These are phyloP conservation scores for Lates japonicus DNA, from an alignment of 2,797 vertebrate species.

Conservation along the genomic window DNA sequence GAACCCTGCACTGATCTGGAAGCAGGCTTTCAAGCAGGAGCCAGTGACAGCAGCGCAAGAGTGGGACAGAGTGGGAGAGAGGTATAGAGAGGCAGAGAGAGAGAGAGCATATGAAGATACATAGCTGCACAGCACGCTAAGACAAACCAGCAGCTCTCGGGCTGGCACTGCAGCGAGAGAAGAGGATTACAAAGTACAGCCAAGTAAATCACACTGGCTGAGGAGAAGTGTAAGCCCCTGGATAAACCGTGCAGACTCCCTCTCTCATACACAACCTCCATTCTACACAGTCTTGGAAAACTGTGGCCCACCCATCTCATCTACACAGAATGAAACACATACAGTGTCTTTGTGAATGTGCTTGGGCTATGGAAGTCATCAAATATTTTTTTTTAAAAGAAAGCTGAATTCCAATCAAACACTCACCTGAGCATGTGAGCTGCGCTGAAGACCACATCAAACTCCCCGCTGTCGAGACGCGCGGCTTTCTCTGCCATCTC, in stretches of 20 bases:
- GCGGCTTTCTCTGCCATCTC: slow-evolving; percentile 98
- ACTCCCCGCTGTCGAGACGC: slow-evolving; percentile 93
- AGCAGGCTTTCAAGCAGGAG: slow-evolving; percentile 32
- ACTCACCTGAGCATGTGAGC: slow-evolving; percentile 98
- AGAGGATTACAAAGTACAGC: slow-evolving; percentile 73
- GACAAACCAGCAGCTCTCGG: slow-evolving; percentile 66
- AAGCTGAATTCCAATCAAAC: slow-evolving; percentile 12
- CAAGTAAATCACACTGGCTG: slow-evolving; percentile 78
- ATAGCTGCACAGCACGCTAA: slow-evolving; percentile 42
- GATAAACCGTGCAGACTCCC: slow-evolving; percentile 80
- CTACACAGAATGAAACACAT: slow-evolving; percentile 32
- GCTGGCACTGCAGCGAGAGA: slow-evolving; percentile 66
- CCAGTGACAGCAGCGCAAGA: slow-evolving; percentile 31
- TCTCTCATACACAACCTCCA: slow-evolving; percentile 46
- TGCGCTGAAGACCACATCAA: slow-evolving; percentile 98
- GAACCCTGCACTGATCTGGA: slow-evolving; percentile 61
- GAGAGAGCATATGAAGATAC: slow-evolving; percentile 51
- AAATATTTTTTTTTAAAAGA: neutral
- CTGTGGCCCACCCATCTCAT: slow-evolving; percentile 55
- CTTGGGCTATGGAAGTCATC: slow-evolving; percentile 13
- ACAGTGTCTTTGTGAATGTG: neutral
- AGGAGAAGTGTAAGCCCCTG: slow-evolving; percentile 71
- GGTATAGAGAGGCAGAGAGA: slow-evolving; percentile 20
- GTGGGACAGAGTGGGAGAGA: slow-evolving; percentile 26
- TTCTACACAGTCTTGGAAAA: slow-evolving; percentile 60